These are phyloP conservation scores for Osmoderma eremita DNA, from an alignment of 2,888 invertebrate species.

Conservation along the genomic window DNA sequence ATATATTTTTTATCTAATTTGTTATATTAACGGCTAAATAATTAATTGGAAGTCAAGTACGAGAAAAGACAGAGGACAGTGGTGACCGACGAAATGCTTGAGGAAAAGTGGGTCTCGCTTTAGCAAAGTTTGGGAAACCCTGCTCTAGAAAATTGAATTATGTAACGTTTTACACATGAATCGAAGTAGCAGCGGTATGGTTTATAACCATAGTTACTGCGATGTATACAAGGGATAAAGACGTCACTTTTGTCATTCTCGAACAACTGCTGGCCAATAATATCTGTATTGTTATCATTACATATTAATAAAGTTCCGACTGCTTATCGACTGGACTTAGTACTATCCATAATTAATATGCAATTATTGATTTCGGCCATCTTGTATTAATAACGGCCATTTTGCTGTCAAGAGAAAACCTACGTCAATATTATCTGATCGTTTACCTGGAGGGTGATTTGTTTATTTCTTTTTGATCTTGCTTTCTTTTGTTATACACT, in stretches of 20 bases:
- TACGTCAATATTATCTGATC: constrained; percentile 19
- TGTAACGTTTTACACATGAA: no score
- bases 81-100: no score
- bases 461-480: neutral
- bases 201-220: neutral
- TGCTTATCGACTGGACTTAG: no score
- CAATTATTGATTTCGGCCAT: constrained; percentile 55
- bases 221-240: neutral
- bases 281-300: neutral
- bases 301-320: no score
- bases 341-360: neutral
- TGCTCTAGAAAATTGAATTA: no score
- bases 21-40: no score
- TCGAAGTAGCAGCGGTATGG: no score
- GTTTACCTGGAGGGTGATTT: neutral
- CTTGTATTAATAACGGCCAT: constrained; percentile 55
- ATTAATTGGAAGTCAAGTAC: no score
- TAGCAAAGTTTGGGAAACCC: no score
- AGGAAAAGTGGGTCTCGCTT: no score
- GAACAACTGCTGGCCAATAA: neutral
- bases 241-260: neutral
- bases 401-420: constrained; percentile 48
- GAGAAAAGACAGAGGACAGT: no score
- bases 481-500: neutral
- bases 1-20: no score